phyloP scores from a whole-genome alignment of 2,113 vertebrate genomes.

The Glaucomys volans region DNA sequence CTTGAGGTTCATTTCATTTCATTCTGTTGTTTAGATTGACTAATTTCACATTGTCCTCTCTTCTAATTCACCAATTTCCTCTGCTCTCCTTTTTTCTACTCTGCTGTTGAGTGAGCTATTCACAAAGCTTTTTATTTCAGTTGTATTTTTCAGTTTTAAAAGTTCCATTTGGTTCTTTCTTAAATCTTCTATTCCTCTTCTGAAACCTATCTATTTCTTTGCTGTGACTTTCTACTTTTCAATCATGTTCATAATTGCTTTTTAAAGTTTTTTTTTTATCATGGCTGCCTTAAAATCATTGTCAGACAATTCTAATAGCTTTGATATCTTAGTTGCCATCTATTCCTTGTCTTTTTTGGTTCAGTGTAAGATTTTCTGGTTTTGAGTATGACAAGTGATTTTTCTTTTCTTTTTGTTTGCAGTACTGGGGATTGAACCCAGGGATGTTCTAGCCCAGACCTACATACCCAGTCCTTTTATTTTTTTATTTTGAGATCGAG shows the following conservation, averaged over 20 bases:
- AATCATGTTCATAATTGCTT: background rate
- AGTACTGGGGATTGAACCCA: too few relatives aligned
- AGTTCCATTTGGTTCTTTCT: background rate
- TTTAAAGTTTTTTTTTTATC: slow-evolving; percentile 9
- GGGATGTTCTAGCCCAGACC: too few relatives aligned
- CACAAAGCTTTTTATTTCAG: background rate
- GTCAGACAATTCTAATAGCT: background rate
- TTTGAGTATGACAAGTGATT: background rate
- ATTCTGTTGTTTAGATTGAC: background rate
- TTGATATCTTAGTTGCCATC: background rate
- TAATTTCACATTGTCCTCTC: background rate
- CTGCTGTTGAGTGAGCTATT: background rate
- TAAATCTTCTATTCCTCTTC: background rate
- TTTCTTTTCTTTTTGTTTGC: too few relatives aligned
- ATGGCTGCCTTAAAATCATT: slow-evolving; percentile 19
- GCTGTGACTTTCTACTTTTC: background rate
- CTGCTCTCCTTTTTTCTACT: background rate
- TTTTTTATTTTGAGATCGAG: too few relatives aligned
- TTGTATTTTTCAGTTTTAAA: background rate
- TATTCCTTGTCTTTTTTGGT: slow-evolving; percentile 17
- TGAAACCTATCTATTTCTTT: background rate
- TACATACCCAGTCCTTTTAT: too few relatives aligned
- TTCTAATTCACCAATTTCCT: background rate
- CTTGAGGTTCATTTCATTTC: too few relatives aligned
- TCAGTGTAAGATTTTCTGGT: slow-evolving; percentile 4